phyloP scores from a whole-genome alignment of 2,888 invertebrate genomes.

The Anaspis maculata region DNA sequence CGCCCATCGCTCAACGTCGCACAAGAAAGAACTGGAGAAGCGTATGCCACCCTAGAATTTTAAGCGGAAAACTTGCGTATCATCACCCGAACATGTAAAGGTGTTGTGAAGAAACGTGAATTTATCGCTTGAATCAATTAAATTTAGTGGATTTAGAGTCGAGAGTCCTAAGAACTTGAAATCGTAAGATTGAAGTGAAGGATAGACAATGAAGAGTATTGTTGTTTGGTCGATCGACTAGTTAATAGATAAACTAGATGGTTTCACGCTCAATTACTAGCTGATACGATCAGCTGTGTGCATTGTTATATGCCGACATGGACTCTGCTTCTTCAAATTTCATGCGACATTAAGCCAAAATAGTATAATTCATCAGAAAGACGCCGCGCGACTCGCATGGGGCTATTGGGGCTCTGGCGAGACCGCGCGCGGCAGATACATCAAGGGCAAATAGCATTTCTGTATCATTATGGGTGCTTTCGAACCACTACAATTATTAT shows the following conservation, averaged over 20 bases:
- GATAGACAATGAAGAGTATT: conserved; percentile 37
- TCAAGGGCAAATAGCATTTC: too few relatives aligned
- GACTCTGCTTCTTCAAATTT: conserved; percentile 41
- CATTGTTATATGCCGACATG: conserved; percentile 40
- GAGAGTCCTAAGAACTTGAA: conserved; percentile 10
- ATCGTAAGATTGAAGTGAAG: conserved; percentile 20
- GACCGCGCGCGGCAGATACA: too few relatives aligned
- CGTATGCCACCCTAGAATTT: too few relatives aligned
- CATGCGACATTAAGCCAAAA: conserved; percentile 44
- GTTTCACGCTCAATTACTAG: conserved; percentile 42
- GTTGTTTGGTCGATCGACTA: conserved; percentile 35
- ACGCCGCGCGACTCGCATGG: too few relatives aligned
- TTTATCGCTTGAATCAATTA: conserved; percentile 11
- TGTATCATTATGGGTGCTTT: too few relatives aligned
- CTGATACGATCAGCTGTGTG: conserved; percentile 39
- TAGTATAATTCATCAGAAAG: conserved; percentile 40
- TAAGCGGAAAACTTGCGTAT: too few relatives aligned
- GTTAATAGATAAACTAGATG: conserved; percentile 44
- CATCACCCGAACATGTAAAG: too few relatives aligned
- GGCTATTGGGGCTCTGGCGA: too few relatives aligned
- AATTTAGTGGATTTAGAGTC: conserved; percentile 9
- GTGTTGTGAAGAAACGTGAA: neutral
- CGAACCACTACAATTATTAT: too few relatives aligned
- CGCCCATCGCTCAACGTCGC: too few relatives aligned
- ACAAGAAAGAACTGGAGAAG: too few relatives aligned